Conservation (phyloP, 2,113 vertebrate species). For the Lamprotornis superbus region DNA sequence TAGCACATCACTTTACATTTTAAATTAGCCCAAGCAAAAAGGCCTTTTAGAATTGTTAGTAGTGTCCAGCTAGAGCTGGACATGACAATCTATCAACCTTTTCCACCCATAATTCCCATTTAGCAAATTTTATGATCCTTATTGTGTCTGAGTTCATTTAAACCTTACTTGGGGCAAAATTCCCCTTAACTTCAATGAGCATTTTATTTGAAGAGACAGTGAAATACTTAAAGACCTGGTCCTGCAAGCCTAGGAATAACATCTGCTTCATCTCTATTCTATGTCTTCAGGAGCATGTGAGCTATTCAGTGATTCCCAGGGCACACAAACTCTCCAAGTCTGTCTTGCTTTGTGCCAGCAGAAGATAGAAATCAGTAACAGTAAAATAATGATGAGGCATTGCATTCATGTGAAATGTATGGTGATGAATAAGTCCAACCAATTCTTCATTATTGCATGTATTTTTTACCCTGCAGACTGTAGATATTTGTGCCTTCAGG, state of each 20-base stretch:
- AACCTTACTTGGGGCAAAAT: slow-evolving; percentile 25
- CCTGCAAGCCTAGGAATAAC: not conserved
- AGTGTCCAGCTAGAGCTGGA: not conserved
- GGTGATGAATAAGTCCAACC: not conserved
- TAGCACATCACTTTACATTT: not conserved
- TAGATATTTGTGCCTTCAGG: not conserved
- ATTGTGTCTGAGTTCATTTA: not conserved
- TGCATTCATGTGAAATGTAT: not conserved
- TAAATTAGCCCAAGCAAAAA: slow-evolving; percentile 2
- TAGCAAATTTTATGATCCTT: not conserved
- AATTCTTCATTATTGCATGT: not conserved
- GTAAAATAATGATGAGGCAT: slow-evolving; percentile 40
- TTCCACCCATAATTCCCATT: not conserved
- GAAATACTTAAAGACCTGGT: slow-evolving; percentile 1
- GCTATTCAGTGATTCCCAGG: not conserved
- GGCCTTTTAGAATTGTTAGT: not conserved
- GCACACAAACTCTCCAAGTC: not conserved
- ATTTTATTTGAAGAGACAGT: slow-evolving; percentile 10
- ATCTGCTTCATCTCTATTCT: slow-evolving; percentile 15
- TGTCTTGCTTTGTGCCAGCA: not conserved
- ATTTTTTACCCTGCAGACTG: not conserved
- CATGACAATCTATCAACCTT: not conserved
- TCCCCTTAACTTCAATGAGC: not conserved
- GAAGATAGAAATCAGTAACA: slow-evolving; percentile 42
- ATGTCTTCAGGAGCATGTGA: not conserved